A percentile compares a stretch with the other conserved stretches of the same genome.
phyloP scores from a whole-genome alignment of 30 jellyfish, hydroid and myxozoan genomes.

The Pelagia noctiluca region DNA sequence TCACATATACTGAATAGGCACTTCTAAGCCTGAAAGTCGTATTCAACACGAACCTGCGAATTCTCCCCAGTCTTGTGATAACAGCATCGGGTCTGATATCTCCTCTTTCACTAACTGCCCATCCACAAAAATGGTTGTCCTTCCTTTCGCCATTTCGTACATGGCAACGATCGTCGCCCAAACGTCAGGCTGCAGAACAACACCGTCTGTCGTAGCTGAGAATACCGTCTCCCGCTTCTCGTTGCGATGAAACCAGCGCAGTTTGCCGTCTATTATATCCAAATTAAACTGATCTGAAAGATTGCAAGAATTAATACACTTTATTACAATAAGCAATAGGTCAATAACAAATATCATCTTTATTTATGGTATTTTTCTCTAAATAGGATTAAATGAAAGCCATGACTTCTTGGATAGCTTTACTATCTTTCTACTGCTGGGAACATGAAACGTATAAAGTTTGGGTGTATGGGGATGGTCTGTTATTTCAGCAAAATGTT shows the following conservation, averaged over 20 bases:
- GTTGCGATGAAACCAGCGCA: constrained; percentile 95
- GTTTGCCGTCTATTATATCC: constrained; percentile 83
- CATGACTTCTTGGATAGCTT: too few relatives aligned
- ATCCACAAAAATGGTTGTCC: constrained; percentile 68
- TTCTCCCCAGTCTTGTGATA: constrained; percentile 90
- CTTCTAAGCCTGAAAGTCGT: too few relatives aligned
- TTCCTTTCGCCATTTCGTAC: constrained; percentile 71
- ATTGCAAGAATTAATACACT: too few relatives aligned
- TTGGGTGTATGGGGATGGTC: too few relatives aligned
- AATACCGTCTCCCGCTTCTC: constrained; percentile 87
- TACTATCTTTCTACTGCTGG: too few relatives aligned
- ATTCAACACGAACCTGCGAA: constrained; percentile 73
- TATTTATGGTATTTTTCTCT: too few relatives aligned
- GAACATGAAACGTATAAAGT: too few relatives aligned
- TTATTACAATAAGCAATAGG: too few relatives aligned
- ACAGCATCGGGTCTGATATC: constrained; percentile 78
- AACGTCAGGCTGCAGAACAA: constrained; percentile 74
- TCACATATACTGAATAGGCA: too few relatives aligned
- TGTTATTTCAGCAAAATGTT: too few relatives aligned
- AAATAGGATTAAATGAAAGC: too few relatives aligned
- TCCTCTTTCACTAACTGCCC: constrained; percentile 88
- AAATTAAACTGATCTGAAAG: constrained; percentile 81
- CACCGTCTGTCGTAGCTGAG: constrained; percentile 74
- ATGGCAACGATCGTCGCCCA: constrained; percentile 87
- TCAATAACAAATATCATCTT: too few relatives aligned